Percentiles rank a stretch among this genome's conserved stretches.
Evolutionary conservation across 2,113 vertebrate species (phyloP).

Genomic region (Ploceus nigricollis): DNA sequence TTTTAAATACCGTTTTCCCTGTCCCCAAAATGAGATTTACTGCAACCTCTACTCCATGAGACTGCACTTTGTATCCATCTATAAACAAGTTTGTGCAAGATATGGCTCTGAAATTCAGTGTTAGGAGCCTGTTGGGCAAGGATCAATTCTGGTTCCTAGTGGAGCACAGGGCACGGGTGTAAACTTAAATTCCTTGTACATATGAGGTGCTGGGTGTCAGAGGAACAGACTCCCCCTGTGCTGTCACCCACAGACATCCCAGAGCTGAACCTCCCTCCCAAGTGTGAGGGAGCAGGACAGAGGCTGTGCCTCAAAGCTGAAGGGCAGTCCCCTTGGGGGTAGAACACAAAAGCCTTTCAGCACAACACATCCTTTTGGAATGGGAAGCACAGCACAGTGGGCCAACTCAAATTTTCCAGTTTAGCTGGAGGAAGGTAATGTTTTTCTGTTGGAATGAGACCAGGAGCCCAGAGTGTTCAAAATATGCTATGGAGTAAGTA

Average conservation of each 20-base stretch:
- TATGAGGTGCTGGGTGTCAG: not conserved
- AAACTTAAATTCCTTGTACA: not conserved
- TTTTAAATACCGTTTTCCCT: not conserved
- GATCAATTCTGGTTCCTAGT: not conserved
- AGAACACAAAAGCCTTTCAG: not conserved
- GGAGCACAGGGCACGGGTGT: not conserved
- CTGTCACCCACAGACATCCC: not conserved
- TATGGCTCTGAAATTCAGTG: not conserved
- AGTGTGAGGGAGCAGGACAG: not conserved
- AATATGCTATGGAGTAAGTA: not conserved
- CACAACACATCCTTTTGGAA: not conserved
- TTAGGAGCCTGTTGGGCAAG: not conserved
- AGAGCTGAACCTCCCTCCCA: not conserved
- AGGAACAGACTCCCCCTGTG: not conserved
- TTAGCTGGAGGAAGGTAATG: not conserved
- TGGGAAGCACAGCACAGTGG: not conserved
- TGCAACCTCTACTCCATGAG: not conserved
- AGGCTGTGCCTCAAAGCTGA: not conserved
- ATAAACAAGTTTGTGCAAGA: not conserved
- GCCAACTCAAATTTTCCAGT: not conserved
- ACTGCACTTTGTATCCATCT: not conserved
- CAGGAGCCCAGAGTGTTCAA: not conserved
- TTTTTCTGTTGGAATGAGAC: not conserved
- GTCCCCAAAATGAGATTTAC: not conserved
- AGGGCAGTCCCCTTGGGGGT: not conserved